A percentile compares a stretch with the other conserved stretches of the same genome.
phyloP scores from a whole-genome alignment of 2,113 vertebrate species.

The Tonatia bakeri region DNA sequence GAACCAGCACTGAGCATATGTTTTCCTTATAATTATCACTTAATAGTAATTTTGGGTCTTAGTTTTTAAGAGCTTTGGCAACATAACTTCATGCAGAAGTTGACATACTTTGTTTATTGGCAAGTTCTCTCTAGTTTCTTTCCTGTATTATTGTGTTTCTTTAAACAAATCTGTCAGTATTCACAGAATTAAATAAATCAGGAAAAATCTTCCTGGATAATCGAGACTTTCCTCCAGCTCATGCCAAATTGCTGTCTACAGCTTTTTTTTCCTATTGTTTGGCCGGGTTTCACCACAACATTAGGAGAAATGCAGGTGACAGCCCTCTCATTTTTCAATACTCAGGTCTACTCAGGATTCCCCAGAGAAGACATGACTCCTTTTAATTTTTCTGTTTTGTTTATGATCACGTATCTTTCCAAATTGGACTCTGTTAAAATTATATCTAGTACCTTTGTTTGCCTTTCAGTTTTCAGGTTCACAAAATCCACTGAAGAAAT shows the following conservation, averaged over 20 bases:
- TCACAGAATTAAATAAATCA: slow-evolving; percentile 44
- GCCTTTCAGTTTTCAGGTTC: background rate
- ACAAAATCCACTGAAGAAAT: background rate
- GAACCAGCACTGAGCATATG: slow-evolving; percentile 58
- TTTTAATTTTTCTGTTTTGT: background rate
- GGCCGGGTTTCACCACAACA: background rate
- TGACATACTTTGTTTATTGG: slow-evolving; percentile 65
- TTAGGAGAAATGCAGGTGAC: background rate
- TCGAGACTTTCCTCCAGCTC: background rate
- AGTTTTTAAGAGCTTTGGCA: slow-evolving; percentile 19
- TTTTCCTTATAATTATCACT: slow-evolving; percentile 55
- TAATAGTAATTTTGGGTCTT: slow-evolving; percentile 54
- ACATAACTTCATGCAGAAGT: slow-evolving; percentile 50
- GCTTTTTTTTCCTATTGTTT: background rate
- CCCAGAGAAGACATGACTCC: background rate
- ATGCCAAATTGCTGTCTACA: background rate
- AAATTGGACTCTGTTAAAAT: background rate
- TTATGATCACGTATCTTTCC: background rate
- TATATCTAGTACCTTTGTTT: background rate
- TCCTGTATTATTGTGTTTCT: slow-evolving; percentile 66
- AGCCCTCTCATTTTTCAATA: background rate
- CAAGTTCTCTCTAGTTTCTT: background rate
- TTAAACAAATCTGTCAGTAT: slow-evolving; percentile 62
- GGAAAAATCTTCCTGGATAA: background rate
- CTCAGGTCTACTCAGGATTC: background rate